phyloP scores from a whole-genome alignment of 2,797 vertebrate species.

The Acipenser transmontanus region DNA sequence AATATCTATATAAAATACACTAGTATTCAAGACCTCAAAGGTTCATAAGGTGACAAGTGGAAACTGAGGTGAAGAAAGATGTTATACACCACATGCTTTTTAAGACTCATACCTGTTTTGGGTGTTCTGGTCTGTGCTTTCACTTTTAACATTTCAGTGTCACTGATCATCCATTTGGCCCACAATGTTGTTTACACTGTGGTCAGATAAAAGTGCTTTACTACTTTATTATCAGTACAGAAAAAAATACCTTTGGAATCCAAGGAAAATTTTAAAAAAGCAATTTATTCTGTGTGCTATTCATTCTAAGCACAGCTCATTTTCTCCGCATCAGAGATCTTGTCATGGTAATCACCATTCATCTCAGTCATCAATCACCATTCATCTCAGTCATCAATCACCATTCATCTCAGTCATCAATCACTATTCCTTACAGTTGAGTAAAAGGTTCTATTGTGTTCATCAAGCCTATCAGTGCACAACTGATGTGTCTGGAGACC shows the following conservation, averaged over 20 bases:
- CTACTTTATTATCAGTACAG: background rate
- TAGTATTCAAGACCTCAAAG: too few relatives aligned
- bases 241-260: too few relatives aligned
- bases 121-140: too few relatives aligned
- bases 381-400: slow-evolving; percentile 53
- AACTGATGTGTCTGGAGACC: slow-evolving; percentile 1
- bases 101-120: too few relatives aligned
- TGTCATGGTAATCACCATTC: slow-evolving; percentile 69
- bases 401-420: slow-evolving; percentile 28
- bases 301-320: slow-evolving; percentile 58
- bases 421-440: slow-evolving; percentile 58
- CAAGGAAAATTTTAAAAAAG: slow-evolving; percentile 15
- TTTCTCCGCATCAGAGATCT: slow-evolving; percentile 59
- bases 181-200: too few relatives aligned
- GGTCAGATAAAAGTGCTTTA: background rate
- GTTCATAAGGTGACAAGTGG: too few relatives aligned
- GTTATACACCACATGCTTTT: too few relatives aligned
- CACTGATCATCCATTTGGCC: too few relatives aligned
- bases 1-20: too few relatives aligned
- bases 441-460: slow-evolving; percentile 25
- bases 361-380: slow-evolving; percentile 66
- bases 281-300: slow-evolving; percentile 48
- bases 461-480: slow-evolving; percentile 21
- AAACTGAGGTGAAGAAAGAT: too few relatives aligned
- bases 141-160: too few relatives aligned